phyloP scores from a whole-genome alignment of 2,113 vertebrate species.

The Dryoscopus gambensis region DNA sequence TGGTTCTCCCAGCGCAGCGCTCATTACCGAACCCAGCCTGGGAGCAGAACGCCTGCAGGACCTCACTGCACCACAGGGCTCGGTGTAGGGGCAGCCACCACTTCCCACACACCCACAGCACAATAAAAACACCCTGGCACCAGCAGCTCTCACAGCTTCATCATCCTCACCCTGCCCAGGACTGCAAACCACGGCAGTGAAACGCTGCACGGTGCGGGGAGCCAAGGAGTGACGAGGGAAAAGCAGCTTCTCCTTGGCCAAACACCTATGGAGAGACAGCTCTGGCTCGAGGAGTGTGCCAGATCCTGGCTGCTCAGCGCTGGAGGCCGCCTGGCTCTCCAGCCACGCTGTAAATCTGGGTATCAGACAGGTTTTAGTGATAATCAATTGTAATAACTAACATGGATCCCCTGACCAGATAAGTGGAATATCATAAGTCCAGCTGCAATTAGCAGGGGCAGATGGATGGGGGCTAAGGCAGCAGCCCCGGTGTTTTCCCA shows the following conservation, averaged over 20 bases:
- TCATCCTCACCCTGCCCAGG: not conserved
- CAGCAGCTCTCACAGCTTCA: not conserved
- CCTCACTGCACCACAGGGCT: not conserved
- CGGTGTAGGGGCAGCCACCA: not conserved
- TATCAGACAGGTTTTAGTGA: constrained; percentile 53
- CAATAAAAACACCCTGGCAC: not conserved
- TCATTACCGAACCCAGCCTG: not conserved
- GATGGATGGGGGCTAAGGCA: constrained; percentile 18
- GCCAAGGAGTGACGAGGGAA: not conserved
- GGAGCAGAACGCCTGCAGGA: not conserved
- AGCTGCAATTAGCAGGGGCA: constrained; percentile 38
- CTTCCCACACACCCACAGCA: not conserved
- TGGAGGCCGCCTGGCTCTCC: not conserved
- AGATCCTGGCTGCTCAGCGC: not conserved
- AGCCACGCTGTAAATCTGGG: constrained; percentile 30
- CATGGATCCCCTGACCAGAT: not conserved
- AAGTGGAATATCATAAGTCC: constrained; percentile 16
- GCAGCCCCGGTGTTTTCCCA: not conserved
- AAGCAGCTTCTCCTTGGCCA: not conserved
- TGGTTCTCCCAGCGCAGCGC: fast-evolving
- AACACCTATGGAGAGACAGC: fast-evolving
- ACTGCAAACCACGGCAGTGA: fast-evolving
- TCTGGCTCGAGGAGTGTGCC: not conserved
- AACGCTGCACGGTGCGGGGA: fast-evolving
- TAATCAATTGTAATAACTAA: constrained; percentile 15